phyloP scores from a whole-genome alignment of 2,888 invertebrate species.

The Mythimna lalbum region DNA sequence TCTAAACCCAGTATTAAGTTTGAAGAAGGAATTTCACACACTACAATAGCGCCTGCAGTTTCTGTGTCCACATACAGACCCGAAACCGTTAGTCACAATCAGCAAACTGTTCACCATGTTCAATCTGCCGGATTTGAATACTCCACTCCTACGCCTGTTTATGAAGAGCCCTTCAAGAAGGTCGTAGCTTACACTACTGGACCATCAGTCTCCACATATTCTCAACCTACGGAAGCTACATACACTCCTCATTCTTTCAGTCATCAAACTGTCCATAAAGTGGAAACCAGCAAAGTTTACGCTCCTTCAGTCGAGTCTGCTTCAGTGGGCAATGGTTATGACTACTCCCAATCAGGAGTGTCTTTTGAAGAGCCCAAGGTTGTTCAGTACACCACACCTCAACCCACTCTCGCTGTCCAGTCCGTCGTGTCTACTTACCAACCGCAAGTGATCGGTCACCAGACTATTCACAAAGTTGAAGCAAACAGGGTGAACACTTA shows the following conservation, averaged over 20 bases:
- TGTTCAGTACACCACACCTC: constrained; percentile 74
- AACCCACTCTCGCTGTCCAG: constrained; percentile 73
- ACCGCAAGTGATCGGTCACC: constrained; percentile 78
- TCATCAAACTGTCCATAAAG: constrained; percentile 80
- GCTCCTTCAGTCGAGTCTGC: constrained; percentile 65
- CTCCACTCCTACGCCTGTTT: constrained; percentile 77
- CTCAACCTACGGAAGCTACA: constrained; percentile 74
- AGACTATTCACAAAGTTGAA: constrained; percentile 81
- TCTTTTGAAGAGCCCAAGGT: constrained; percentile 70
- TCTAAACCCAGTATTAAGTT: constrained; percentile 81
- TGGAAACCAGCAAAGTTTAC: constrained; percentile 71
- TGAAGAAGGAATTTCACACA: constrained; percentile 81
- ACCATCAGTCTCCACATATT: constrained; percentile 72
- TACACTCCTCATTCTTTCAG: constrained; percentile 78
- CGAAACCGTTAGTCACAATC: constrained; percentile 78
- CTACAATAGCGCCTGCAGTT: constrained; percentile 78
- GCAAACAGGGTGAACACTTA: constrained; percentile 73
- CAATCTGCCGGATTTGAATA: constrained; percentile 79
- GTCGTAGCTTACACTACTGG: constrained; percentile 86
- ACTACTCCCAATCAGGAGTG: constrained; percentile 62
- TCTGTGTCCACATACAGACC: constrained; percentile 82
- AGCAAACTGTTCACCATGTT: constrained; percentile 80
- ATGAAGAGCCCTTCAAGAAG: constrained; percentile 84
- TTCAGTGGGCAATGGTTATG: constrained; percentile 64
- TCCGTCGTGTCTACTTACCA: constrained; percentile 77